These are phyloP conservation scores for Salarias fasciatus DNA, from an alignment of 2,797 vertebrate genomes.

Conservation along the genomic window DNA sequence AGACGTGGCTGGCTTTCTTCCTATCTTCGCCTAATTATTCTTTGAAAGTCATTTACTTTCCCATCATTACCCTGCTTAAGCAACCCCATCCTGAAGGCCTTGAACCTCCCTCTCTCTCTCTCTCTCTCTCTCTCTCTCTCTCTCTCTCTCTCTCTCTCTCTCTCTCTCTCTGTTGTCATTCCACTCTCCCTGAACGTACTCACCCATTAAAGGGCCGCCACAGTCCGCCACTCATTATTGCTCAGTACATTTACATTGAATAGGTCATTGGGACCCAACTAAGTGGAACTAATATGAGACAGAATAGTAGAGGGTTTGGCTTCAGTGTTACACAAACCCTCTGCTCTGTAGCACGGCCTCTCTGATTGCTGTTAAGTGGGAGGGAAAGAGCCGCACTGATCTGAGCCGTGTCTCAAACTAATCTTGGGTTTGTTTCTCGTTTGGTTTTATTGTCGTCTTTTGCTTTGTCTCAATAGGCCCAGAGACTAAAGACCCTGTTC, in stretches of 20 bases:
- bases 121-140: constrained; percentile 39
- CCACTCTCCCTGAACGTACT: constrained; percentile 73
- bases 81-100: constrained; percentile 61
- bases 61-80: constrained; percentile 71
- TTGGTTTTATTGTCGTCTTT: constrained; percentile 35
- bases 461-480: constrained; percentile 8
- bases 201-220: constrained; percentile 79
- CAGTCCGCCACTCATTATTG: constrained; percentile 83
- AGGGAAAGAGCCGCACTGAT: constrained; percentile 57
- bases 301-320: constrained; percentile 87
- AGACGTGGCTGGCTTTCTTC: constrained; percentile 34
- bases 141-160: constrained; percentile 14
- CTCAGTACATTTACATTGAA: constrained; percentile 85
- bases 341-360: constrained; percentile 82
- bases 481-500: not conserved
- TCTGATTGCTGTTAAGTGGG: constrained; percentile 81
- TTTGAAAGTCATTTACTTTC: constrained; percentile 65
- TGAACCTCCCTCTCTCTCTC: constrained; percentile 35
- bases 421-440: constrained; percentile 36
- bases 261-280: constrained; percentile 92
- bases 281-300: constrained; percentile 94
- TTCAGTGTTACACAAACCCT: constrained; percentile 84
- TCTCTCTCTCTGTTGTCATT: constrained; percentile 75
- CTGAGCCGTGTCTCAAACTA: constrained; percentile 39
- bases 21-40: constrained; percentile 51